A percentile compares a stretch with the other conserved stretches of the same genome.
These are phyloP conservation scores for Chionodraco myersi DNA, from an alignment of 2,113 vertebrate species.

Conservation along the genomic window DNA sequence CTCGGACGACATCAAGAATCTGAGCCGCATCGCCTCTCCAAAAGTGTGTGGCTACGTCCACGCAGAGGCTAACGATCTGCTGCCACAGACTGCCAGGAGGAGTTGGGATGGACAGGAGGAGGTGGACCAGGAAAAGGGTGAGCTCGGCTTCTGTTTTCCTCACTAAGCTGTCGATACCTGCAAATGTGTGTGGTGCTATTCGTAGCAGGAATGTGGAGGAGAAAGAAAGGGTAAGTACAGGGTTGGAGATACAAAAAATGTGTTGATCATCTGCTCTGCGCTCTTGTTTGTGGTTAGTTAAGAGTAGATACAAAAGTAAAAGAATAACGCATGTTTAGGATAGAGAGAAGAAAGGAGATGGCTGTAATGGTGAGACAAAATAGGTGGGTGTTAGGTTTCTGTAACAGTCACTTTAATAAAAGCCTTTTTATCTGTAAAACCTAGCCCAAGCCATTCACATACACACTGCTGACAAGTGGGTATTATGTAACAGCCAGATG, in stretches of 20 bases:
- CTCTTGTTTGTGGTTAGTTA: constrained; percentile 17
- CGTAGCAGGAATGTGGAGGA: constrained; percentile 5
- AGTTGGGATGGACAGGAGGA: constrained; percentile 58
- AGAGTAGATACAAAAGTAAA: constrained; percentile 39
- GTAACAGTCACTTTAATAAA: constrained; percentile 49
- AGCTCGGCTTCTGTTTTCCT: constrained; percentile 28
- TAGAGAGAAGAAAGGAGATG: constrained; percentile 53
- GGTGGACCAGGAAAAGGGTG: constrained; percentile 46
- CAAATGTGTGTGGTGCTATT: constrained; percentile 9
- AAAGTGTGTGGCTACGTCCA: constrained; percentile 95
- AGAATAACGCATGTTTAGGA: constrained; percentile 56
- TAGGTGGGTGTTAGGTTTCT: constrained; percentile 54
- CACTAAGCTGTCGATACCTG: not conserved
- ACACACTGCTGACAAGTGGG: constrained; percentile 54
- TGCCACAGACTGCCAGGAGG: constrained; percentile 79
- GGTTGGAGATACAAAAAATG: not conserved
- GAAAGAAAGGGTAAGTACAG: not conserved
- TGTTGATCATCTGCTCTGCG: constrained; percentile 4
- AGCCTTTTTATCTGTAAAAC: constrained; percentile 50
- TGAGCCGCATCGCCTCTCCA: constrained; percentile 91
- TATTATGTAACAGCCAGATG: constrained; percentile 59
- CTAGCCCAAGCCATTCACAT: constrained; percentile 26
- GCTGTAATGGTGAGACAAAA: constrained; percentile 52
- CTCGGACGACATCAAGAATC: constrained; percentile 94
- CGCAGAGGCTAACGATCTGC: constrained; percentile 78